phyloP scores from a whole-genome alignment of 1,140 invertebrate species.

The Tetramorium parvispinum region DNA sequence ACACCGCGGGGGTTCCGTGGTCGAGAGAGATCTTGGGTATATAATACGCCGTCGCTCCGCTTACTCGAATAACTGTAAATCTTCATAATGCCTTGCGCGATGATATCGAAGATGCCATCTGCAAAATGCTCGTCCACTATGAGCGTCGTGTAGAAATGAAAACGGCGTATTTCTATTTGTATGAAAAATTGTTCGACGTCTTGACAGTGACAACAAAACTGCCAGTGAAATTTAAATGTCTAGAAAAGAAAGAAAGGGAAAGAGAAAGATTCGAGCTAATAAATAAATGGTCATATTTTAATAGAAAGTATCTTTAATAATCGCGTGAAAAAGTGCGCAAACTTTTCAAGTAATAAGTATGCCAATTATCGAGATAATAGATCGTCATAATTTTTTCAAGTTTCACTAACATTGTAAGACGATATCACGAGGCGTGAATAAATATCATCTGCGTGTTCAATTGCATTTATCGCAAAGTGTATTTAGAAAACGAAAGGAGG shows the following conservation, averaged over 20 bases:
- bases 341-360: neutral
- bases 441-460: no score
- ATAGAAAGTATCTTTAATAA: neutral
- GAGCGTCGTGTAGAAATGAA: slow-evolving; percentile 14
- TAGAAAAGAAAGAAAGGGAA: neutral
- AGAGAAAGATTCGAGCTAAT: neutral
- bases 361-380: no score
- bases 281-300: neutral
- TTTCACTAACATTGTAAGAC: no score
- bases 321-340: neutral
- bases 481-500: no score
- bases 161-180: slow-evolving; percentile 19
- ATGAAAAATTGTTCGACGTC: neutral
- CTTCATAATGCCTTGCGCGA: slow-evolving; percentile 27
- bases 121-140: neutral
- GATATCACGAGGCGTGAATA: no score
- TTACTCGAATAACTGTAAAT: slow-evolving; percentile 49
- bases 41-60: slow-evolving; percentile 30
- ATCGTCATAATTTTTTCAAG: no score
- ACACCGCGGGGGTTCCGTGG: slow-evolving; percentile 60
- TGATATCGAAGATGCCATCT: slow-evolving; percentile 37
- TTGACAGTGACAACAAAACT: neutral
- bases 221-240: neutral
- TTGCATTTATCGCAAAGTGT: no score
- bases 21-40: slow-evolving; percentile 6